phyloP scores from a whole-genome alignment of 2,113 vertebrate species.

The Tychaedon coryphoeus region DNA sequence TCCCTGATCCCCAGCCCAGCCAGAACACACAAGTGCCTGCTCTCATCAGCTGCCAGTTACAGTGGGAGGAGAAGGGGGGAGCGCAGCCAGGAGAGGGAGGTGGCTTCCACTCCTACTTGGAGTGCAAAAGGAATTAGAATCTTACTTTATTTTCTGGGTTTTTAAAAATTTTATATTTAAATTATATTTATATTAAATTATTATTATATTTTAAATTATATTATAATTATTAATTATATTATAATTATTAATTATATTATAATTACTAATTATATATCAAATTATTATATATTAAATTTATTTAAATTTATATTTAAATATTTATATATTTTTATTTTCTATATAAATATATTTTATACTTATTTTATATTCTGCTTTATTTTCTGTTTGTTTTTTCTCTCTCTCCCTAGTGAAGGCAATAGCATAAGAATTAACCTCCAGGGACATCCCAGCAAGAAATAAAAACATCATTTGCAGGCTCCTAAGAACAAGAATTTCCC shows the following conservation, averaged over 20 bases:
- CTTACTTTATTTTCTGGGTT: not conserved
- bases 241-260: no score
- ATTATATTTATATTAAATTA: no score
- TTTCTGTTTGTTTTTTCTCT: not conserved
- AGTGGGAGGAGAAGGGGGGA: not conserved
- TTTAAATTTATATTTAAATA: no score
- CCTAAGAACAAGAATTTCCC: not conserved
- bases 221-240: no score
- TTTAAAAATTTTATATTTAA: no score
- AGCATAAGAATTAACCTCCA: not conserved
- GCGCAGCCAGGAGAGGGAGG: fast-evolving
- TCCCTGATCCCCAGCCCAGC: not conserved
- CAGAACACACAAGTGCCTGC: not conserved
- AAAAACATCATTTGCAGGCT: not conserved
- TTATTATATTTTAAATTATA: no score
- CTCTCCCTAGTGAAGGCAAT: not conserved
- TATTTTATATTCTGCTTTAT: not conserved
- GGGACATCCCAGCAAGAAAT: not conserved
- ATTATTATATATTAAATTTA: no score
- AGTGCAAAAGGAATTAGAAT: not conserved
- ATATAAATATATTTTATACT: no score
- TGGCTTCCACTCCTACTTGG: not conserved
- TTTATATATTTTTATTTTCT: no score
- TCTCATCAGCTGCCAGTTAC: not conserved
- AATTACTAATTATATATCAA: no score